Base-by-base conservation (phyloP, 2,888 invertebrate genomes). In the Liodrosophila aerea region DNA sequence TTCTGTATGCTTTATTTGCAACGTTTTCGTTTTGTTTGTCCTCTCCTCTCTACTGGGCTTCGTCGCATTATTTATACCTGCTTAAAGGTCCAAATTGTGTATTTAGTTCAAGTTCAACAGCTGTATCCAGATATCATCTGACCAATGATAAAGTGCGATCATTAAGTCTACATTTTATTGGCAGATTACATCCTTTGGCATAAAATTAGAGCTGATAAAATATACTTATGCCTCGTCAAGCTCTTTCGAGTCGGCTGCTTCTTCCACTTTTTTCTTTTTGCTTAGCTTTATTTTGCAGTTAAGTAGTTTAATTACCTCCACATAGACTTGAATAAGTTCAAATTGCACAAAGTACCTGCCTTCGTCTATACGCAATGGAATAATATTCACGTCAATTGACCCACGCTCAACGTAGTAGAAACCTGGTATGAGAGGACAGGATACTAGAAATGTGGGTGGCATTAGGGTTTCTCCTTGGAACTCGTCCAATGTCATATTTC, bases 281-380 rank as follows among this genome's bases (percentile, higher is more conserved):
- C 13, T 54, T 7, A 70, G 30, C 46, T 68, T 81, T 0, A 84
- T 15, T 29, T 67, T 71, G 31, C 66, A 40, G 50, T 86, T 82
- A 2, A 78, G 8, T 27, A 87, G 34, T 47, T 76, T 85, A 9
- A 63, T 72, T 3, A 87, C 80, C 45, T 87, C 87, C 39, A 77
- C 80, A 36, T 87, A 87, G 1, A 87, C 65, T 44, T 87, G 87
- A 16, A 88, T 70, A 5, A 87, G 54, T 43, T 87, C 88, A 0
- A 87, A 33, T 7, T 84, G 64, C 1, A 67, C 50, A 34, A 78
- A 60, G 34, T 87, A 87, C n/a, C 81, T 41, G 5, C 87, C 87
- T 13, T 59, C 60, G 1, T 57, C 53, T 2, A 86, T 58, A 1
- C 46, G 54, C 11, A 58, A 27, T 0, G 88, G 85, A 18, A 78